A percentile compares a stretch with the other conserved stretches of the same genome.
Conservation (phyloP, 2,888 invertebrate genomes). For the Crioceris asparagi region DNA sequence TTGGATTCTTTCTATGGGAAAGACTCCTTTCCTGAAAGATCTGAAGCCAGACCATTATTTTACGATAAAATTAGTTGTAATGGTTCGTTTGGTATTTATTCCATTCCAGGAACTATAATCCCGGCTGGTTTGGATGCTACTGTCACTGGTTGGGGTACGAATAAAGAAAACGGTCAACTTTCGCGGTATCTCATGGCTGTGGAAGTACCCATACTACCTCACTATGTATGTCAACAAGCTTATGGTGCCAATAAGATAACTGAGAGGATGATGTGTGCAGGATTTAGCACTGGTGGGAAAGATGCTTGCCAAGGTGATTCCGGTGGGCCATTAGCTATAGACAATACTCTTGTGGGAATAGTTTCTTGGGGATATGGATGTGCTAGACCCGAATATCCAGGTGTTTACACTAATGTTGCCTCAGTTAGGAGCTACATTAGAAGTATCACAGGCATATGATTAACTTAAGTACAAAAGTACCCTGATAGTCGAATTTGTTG, state of each 20-base stretch:
- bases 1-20: too few species aligned
- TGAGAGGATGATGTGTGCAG: constrained; percentile 50
- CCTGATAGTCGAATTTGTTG: too few species aligned
- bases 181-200: constrained; percentile 22
- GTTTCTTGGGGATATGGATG: constrained; percentile 29
- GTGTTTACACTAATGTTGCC: constrained; percentile 26
- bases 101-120: constrained; percentile 30
- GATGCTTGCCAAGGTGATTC: constrained; percentile 28
- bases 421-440: constrained; percentile 19
- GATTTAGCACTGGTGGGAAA: constrained; percentile 45
- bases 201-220: constrained; percentile 21
- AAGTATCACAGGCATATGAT: constrained; percentile 15
- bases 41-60: too few species aligned
- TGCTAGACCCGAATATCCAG: constrained; percentile 22
- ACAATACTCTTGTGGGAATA: constrained; percentile 21
- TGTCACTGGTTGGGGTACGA: constrained; percentile 24
- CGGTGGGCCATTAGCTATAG: constrained; percentile 25
- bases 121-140: constrained; percentile 14
- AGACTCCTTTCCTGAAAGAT: too few species aligned
- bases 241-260: constrained; percentile 34
- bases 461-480: too few species aligned
- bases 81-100: too few species aligned
- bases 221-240: constrained; percentile 18
- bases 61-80: too few species aligned
- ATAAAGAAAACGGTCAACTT: constrained; percentile 13